Percentiles rank a stretch among this genome's conserved stretches.
These are phyloP conservation scores for Zingel zingel DNA, from an alignment of 2,113 vertebrate species.

Conservation along the genomic window DNA sequence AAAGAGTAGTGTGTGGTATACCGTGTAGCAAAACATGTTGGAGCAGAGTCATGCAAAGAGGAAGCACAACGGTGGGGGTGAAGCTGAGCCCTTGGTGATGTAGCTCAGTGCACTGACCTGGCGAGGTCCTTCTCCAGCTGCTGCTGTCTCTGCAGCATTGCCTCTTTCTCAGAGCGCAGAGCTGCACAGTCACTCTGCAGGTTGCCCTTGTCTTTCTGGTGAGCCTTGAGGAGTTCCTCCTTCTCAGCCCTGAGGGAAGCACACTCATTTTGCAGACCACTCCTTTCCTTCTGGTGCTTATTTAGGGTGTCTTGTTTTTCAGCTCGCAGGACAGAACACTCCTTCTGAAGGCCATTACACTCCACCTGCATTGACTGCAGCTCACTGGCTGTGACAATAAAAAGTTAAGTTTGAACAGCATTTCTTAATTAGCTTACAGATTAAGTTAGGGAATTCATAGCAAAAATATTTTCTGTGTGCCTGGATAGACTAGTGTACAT, in stretches of 20 bases:
- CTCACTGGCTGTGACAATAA: slow-evolving; percentile 82
- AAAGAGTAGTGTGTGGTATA: not conserved
- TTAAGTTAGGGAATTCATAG: not conserved
- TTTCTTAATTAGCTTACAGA: slow-evolving; percentile 18
- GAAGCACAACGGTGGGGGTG: not conserved
- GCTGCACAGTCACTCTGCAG: slow-evolving; percentile 88
- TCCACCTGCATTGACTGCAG: slow-evolving; percentile 91
- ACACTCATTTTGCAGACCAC: slow-evolving; percentile 88
- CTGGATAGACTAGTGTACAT: not conserved
- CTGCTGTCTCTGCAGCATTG: slow-evolving; percentile 87
- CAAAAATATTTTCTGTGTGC: not conserved
- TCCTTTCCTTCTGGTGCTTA: slow-evolving; percentile 80
- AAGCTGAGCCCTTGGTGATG: not conserved
- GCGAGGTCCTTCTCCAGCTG: slow-evolving; percentile 91
- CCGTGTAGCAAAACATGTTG: not conserved
- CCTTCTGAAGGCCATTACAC: slow-evolving; percentile 82
- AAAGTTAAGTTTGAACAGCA: slow-evolving; percentile 5
- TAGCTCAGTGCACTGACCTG: slow-evolving; percentile 84
- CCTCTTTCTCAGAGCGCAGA: slow-evolving; percentile 89
- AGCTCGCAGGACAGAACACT: slow-evolving; percentile 77
- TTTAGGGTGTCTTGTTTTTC: slow-evolving; percentile 79
- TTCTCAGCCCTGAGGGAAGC: slow-evolving; percentile 80
- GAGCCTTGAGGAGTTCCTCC: slow-evolving; percentile 74
- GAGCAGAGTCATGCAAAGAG: slow-evolving; percentile 12
- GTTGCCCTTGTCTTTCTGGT: slow-evolving; percentile 78